Percentiles rank a stretch among this genome's conserved stretches.
Conservation (phyloP, 2,797 vertebrate genomes). For the Semotilus atromaculatus region DNA sequence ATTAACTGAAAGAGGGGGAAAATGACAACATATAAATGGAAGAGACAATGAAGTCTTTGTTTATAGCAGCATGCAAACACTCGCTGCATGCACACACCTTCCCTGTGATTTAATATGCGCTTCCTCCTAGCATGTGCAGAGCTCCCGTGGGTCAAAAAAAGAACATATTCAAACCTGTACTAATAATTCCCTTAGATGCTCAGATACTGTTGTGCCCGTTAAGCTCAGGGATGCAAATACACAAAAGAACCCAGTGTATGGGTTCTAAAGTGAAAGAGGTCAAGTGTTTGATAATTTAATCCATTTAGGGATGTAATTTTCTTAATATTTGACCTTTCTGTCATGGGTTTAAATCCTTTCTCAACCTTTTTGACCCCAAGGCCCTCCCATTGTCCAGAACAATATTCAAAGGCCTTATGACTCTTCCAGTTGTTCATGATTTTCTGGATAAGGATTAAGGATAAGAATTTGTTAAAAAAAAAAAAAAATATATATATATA, state of each 20-base stretch:
- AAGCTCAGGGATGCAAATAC: slow-evolving; percentile 27
- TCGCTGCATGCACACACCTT: slow-evolving; percentile 21
- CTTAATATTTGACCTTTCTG: slow-evolving; percentile 51
- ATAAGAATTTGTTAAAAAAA: too few species aligned
- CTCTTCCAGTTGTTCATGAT: background rate
- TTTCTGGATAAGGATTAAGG: background rate
- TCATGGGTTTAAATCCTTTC: slow-evolving; percentile 33
- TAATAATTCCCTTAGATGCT: slow-evolving; percentile 31
- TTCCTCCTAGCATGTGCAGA: background rate
- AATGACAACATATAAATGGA: slow-evolving; percentile 50
- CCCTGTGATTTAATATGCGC: background rate
- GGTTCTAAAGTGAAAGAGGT: slow-evolving; percentile 61
- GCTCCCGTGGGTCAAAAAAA: slow-evolving; percentile 5
- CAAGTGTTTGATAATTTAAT: slow-evolving; percentile 65
- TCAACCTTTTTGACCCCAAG: background rate
- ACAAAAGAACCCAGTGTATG: slow-evolving; percentile 39
- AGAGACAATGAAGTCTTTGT: slow-evolving; percentile 38
- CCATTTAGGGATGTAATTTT: slow-evolving; percentile 59
- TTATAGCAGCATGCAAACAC: slow-evolving; percentile 8
- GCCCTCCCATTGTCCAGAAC: background rate
- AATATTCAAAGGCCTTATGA: background rate
- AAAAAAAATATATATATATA: too few species aligned
- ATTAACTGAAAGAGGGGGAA: slow-evolving; percentile 42
- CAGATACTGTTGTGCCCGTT: background rate
- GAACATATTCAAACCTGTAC: background rate